These are phyloP conservation scores for Nothobranchius furzeri DNA, from an alignment of 2,113 vertebrate genomes.

Conservation along the genomic window DNA sequence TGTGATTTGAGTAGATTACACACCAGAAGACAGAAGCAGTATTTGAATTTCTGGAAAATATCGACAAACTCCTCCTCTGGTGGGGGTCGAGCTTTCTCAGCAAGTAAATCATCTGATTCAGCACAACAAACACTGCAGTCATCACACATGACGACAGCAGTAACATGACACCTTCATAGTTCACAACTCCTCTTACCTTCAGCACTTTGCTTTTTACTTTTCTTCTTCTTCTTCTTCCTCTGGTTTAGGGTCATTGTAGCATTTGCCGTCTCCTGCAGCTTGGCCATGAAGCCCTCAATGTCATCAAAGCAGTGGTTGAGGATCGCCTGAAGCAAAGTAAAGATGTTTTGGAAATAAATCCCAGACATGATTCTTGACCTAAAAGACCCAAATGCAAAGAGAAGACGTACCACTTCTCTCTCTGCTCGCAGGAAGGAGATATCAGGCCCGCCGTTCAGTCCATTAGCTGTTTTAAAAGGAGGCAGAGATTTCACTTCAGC, in stretches of 20 bases:
- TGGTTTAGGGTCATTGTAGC: constrained; percentile 82
- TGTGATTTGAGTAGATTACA: constrained; percentile 45
- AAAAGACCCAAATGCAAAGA: not conserved
- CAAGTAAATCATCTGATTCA: constrained; percentile 82
- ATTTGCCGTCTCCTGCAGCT: constrained; percentile 86
- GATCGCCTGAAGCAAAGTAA: constrained; percentile 75
- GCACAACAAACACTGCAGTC: not conserved
- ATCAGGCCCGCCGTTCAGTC: constrained; percentile 56
- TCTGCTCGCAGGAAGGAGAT: constrained; percentile 71
- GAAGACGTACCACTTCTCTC: constrained; percentile 79
- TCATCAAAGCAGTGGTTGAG: constrained; percentile 90
- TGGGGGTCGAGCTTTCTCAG: constrained; percentile 81
- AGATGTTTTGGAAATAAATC: not conserved
- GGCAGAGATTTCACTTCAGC: constrained; percentile 34
- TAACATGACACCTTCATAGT: not conserved
- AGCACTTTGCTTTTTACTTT: constrained; percentile 76
- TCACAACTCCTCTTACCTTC: constrained; percentile 52
- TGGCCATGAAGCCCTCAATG: constrained; percentile 85
- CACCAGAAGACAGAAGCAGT: constrained; percentile 89
- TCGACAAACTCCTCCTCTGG: constrained; percentile 82
- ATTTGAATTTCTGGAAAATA: constrained; percentile 89
- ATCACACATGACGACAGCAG: not conserved
- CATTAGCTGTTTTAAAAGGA: constrained; percentile 62
- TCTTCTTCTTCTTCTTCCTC: constrained; percentile 83
- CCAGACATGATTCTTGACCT: not conserved